Percentiles rank a stretch among this genome's conserved stretches.
phyloP scores from a whole-genome alignment of 2,797 vertebrate genomes.

The Botia almorhae region DNA sequence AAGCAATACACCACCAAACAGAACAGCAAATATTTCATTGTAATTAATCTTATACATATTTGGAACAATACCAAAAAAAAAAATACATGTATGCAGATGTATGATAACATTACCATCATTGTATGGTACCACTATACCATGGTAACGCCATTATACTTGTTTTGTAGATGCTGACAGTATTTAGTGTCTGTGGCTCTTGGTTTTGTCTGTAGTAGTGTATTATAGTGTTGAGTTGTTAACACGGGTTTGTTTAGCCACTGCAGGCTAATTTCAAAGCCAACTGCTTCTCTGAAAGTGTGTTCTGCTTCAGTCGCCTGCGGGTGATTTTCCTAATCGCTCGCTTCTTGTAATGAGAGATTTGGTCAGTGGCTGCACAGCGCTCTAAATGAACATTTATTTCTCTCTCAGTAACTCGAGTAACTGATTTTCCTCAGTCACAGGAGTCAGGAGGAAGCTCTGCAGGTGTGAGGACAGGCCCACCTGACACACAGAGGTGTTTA shows the following conservation, averaged over 20 bases:
- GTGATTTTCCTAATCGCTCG: slow-evolving; percentile 33
- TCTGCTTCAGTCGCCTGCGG: slow-evolving; percentile 19
- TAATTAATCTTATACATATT: no score
- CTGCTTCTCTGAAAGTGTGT: slow-evolving; percentile 26
- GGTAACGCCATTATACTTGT: neutral
- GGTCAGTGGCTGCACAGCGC: slow-evolving; percentile 34
- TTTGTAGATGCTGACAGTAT: neutral
- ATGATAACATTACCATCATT: no score
- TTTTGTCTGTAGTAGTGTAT: neutral
- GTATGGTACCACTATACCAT: no score
- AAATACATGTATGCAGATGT: no score
- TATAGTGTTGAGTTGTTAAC: slow-evolving; percentile 13
- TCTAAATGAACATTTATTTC: slow-evolving; percentile 23
- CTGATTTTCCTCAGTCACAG: neutral
- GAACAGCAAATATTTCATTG: no score
- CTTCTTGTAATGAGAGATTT: slow-evolving; percentile 40
- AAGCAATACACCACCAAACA: no score
- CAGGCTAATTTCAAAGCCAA: slow-evolving; percentile 26
- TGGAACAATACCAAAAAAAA: no score
- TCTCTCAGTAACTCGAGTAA: neutral
- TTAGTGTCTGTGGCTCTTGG: neutral
- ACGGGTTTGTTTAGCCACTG: neutral
- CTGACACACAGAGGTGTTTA: no score
- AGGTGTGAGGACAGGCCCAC: neutral
- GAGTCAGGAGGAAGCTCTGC: neutral